Percentiles rank a stretch among this genome's conserved stretches.
Conservation (phyloP, 1,140 invertebrate genomes). For the Psix sp. region DNA sequence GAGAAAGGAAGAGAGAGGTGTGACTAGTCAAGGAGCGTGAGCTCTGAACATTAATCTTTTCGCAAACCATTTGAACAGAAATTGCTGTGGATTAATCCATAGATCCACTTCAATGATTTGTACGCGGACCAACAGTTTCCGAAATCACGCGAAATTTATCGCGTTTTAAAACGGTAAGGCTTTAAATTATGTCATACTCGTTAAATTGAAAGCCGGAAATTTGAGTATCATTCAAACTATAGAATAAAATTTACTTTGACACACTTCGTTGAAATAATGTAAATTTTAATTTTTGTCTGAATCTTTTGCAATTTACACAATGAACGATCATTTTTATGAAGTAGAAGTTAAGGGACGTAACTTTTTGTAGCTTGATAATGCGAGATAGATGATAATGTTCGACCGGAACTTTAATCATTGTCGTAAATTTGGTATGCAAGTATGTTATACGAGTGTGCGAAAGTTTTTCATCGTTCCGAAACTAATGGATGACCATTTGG, state of each 20-base stretch:
- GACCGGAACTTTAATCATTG: slow-evolving; percentile 3
- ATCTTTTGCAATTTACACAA: too few relatives aligned
- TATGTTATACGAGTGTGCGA: slow-evolving; percentile 1
- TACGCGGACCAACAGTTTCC: too few relatives aligned
- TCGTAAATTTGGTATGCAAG: slow-evolving; percentile 3
- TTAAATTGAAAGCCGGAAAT: too few relatives aligned
- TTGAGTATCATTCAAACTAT: too few relatives aligned
- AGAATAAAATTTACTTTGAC: too few relatives aligned
- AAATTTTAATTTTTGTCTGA: too few relatives aligned
- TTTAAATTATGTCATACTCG: too few relatives aligned
- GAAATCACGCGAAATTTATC: too few relatives aligned
- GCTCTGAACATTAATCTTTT: slow-evolving; percentile 48
- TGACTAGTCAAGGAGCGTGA: slow-evolving; percentile 43
- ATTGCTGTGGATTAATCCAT: slow-evolving; percentile 32
- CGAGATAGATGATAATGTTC: slow-evolving; percentile 11
- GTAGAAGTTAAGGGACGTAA: not conserved
- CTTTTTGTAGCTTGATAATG: slow-evolving; percentile 5
- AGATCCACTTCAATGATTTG: slow-evolving; percentile 15
- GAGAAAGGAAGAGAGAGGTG: slow-evolving; percentile 49
- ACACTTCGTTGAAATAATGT: too few relatives aligned
- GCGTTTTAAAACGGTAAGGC: too few relatives aligned
- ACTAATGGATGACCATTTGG: slow-evolving; percentile 21
- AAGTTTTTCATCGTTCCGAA: slow-evolving; percentile 8
- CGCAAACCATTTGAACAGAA: slow-evolving; percentile 33
- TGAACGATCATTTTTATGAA: too few relatives aligned